Evolutionary conservation across 2,113 vertebrate species (phyloP).

Genomic region (Merops nubicus): DNA sequence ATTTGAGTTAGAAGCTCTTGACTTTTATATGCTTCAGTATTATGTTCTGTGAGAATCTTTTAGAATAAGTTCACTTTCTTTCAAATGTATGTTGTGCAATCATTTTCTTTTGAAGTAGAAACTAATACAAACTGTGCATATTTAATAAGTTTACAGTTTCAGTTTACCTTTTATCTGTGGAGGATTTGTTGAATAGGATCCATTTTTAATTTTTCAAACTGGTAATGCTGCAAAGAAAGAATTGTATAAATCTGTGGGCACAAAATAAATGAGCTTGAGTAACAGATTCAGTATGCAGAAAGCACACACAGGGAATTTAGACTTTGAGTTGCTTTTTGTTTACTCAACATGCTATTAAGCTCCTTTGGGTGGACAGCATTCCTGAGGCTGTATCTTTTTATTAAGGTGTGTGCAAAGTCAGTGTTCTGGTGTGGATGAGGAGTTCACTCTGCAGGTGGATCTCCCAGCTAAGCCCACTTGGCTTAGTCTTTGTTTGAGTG

Average conservation of each 20-base stretch:
- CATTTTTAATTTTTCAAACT: neutral
- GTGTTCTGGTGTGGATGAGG: neutral
- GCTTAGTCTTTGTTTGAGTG: neutral
- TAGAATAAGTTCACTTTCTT: constrained; percentile 7
- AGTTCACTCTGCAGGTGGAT: neutral
- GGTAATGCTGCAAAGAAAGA: neutral
- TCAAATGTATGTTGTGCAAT: neutral
- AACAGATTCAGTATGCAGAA: neutral
- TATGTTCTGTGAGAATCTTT: neutral
- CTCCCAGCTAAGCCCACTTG: neutral
- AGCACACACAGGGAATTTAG: neutral
- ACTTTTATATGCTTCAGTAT: neutral
- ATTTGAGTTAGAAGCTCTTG: neutral
- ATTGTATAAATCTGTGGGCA: neutral
- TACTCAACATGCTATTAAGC: neutral
- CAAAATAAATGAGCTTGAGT: neutral
- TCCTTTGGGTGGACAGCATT: neutral
- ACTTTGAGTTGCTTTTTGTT: neutral
- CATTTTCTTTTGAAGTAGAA: constrained; percentile 51
- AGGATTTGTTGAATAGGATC: neutral
- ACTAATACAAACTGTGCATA: constrained; percentile 45
- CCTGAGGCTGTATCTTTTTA: neutral
- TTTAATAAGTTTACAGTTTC: constrained; percentile 34
- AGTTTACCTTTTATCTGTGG: constrained; percentile 47
- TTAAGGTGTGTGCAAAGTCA: neutral